Conservation (phyloP, 2,888 invertebrate genomes). For the Thyatira batis region DNA sequence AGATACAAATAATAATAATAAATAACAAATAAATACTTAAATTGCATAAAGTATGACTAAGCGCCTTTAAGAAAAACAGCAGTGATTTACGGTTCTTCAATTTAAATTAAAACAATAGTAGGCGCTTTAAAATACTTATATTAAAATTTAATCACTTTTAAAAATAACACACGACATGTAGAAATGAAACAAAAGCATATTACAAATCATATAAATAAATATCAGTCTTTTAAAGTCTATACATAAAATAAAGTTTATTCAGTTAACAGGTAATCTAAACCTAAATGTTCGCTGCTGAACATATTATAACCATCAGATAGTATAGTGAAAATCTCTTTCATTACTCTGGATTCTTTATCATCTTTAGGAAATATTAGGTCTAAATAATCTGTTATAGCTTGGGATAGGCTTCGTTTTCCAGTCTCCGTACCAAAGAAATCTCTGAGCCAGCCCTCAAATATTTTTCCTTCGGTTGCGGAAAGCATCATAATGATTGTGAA, state of each 20-base stretch:
- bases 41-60: no score
- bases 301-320: slow-evolving; percentile 42
- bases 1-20: no score
- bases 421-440: slow-evolving; percentile 22
- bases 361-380: slow-evolving; percentile 66
- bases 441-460: slow-evolving; percentile 33
- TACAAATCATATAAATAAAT: not conserved
- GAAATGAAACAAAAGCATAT: no score
- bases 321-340: slow-evolving; percentile 62
- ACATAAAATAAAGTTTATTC: slow-evolving; percentile 18
- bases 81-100: no score
- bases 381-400: slow-evolving; percentile 54
- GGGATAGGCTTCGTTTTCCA: slow-evolving; percentile 53
- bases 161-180: no score
- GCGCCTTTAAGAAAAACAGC: no score
- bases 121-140: no score
- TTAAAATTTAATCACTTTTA: no score
- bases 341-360: slow-evolving; percentile 55
- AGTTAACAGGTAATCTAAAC: slow-evolving; percentile 33
- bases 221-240: not conserved
- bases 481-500: slow-evolving; percentile 28
- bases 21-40: no score
- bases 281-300: slow-evolving; percentile 9
- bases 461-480: slow-evolving; percentile 29
- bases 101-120: no score